Evolutionary conservation across 1,140 invertebrate species (phyloP).

Genomic region (Pseudomyrmex flavicornis): DNA sequence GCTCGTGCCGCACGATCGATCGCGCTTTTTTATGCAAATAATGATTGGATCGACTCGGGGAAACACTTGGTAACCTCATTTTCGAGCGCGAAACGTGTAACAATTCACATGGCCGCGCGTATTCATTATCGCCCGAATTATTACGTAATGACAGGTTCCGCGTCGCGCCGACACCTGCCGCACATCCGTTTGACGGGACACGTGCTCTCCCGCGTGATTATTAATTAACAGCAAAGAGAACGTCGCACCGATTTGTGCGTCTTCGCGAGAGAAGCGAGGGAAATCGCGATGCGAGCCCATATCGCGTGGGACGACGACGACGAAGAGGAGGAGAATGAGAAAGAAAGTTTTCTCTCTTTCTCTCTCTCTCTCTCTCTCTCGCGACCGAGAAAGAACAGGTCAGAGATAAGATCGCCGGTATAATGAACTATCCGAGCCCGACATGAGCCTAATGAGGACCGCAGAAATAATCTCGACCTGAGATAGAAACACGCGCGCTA

Average conservation of each 20-base stretch:
- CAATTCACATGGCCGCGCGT: conserved; percentile 5
- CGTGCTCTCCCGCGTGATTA: conserved; percentile 1
- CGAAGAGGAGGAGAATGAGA: background rate
- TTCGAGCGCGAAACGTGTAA: background rate
- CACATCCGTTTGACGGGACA: conserved; percentile 12
- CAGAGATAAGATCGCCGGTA: conserved; percentile 69
- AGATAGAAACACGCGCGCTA: conserved; percentile 43
- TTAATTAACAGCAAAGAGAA: background rate
- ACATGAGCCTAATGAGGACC: conserved; percentile 71
- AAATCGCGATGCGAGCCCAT: conserved; percentile 1
- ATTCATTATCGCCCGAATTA: conserved; percentile 18
- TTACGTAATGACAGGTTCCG: conserved; percentile 43
- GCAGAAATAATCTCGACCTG: conserved; percentile 63
- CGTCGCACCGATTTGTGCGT: background rate
- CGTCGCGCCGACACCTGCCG: background rate
- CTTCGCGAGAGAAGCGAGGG: background rate
- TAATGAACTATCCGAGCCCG: conserved; percentile 71
- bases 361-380: background rate
- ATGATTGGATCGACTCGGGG: background rate
- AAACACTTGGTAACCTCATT: conserved; percentile 1
- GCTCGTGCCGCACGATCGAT: background rate
- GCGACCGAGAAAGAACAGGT: conserved; percentile 61
- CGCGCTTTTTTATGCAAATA: background rate
- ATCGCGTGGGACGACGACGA: background rate
- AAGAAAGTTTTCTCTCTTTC: background rate